Percentiles rank a stretch among this genome's conserved stretches.
phyloP scores from a whole-genome alignment of 2,888 invertebrate genomes.

The Hoplodrina ambigua region DNA sequence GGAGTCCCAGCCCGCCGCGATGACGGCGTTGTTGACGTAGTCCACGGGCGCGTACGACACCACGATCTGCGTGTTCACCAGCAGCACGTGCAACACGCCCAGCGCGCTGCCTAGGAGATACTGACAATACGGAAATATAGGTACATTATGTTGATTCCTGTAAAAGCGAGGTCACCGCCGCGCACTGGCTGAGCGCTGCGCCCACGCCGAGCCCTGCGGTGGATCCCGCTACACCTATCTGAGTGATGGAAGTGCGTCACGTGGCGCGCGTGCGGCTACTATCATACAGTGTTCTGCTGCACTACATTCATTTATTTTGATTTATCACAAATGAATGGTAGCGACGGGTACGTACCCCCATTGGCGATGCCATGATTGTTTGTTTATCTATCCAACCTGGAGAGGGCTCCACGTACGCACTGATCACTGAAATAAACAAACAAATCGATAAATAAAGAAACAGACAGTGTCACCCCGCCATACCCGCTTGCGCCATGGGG shows the following conservation, averaged over 20 bases:
- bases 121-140: neutral
- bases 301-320: no score
- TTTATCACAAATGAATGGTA: no score
- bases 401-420: slow-evolving; percentile 2
- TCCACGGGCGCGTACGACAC: slow-evolving; percentile 56
- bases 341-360: slow-evolving; percentile 17
- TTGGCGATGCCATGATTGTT: slow-evolving; percentile 11
- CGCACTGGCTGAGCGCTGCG: no score
- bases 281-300: no score
- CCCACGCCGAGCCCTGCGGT: no score
- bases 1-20: slow-evolving; percentile 61
- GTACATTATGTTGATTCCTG: no score
- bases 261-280: no score
- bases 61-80: neutral
- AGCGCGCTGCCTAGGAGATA: slow-evolving; percentile 8
- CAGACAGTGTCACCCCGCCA: neutral
- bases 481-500: no score
- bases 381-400: slow-evolving; percentile 35
- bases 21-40: slow-evolving; percentile 65
- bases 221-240: no score
- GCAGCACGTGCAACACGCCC: slow-evolving; percentile 24
- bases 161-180: no score
- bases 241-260: no score
- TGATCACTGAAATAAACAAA: slow-evolving; percentile 7
- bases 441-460: neutral